These are phyloP conservation scores for Andrena trimmerana DNA, from an alignment of 2,888 invertebrate genomes.

Conservation along the genomic window DNA sequence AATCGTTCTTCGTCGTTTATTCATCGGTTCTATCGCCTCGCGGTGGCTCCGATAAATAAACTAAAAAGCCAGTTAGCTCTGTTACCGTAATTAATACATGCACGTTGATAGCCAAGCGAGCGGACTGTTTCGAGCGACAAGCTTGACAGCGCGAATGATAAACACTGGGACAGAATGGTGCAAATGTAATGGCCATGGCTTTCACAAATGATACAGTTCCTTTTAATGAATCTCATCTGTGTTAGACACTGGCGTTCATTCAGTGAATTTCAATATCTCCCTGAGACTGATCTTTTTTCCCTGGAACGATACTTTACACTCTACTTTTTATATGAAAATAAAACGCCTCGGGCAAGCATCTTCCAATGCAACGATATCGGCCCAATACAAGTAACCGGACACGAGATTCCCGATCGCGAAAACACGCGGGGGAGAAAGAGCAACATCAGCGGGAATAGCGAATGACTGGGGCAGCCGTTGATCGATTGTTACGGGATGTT, in stretches of 20 bases:
- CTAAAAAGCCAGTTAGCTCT: neutral
- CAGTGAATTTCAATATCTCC: too few species aligned
- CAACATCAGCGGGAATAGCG: too few species aligned
- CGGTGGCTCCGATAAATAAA: neutral
- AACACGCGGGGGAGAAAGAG: too few species aligned
- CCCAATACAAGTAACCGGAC: too few species aligned
- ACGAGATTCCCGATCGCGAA: too few species aligned
- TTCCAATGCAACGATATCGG: neutral
- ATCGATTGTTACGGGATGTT: slow-evolving; percentile 1
- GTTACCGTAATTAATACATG: slow-evolving; percentile 7
- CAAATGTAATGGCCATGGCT: too few species aligned
- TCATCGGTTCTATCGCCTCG: slow-evolving; percentile 37
- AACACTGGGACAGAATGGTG: too few species aligned
- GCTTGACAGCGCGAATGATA: neutral
- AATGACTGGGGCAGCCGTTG: neutral
- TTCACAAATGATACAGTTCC: too few species aligned
- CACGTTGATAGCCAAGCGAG: neutral
- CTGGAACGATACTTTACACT: too few species aligned
- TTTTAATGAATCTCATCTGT: too few species aligned
- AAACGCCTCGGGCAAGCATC: neutral
- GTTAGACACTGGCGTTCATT: too few species aligned
- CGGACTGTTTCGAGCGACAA: neutral
- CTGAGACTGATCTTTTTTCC: too few species aligned
- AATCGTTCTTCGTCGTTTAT: slow-evolving; percentile 50
- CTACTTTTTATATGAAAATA: neutral